Percentiles rank a stretch among this genome's conserved stretches.
Evolutionary conservation across 2,113 vertebrate genomes (phyloP).

Genomic region (Mobula hypostoma): DNA sequence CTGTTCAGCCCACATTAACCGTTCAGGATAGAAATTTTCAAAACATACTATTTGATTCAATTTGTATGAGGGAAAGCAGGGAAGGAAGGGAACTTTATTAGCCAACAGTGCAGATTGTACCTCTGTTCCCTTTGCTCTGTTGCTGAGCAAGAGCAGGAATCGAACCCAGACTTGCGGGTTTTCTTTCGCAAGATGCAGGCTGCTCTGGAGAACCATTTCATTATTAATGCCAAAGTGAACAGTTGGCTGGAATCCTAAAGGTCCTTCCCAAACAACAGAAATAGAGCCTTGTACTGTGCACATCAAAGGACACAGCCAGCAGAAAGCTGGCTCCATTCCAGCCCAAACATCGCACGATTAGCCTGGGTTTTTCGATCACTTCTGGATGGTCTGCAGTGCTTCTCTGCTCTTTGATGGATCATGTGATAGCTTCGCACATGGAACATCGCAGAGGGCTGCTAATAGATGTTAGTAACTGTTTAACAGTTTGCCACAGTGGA

Average conservation of each 20-base stretch:
- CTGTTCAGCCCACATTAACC: not conserved
- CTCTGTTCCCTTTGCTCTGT: not conserved
- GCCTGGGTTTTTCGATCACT: not conserved
- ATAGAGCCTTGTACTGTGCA: conserved; percentile 9
- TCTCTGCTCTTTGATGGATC: conserved; percentile 3
- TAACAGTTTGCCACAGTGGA: not conserved
- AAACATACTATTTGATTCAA: not conserved
- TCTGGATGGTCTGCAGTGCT: not conserved
- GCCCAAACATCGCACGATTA: not conserved
- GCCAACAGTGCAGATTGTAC: not conserved
- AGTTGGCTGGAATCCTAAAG: conserved; percentile 3
- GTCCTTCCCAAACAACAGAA: conserved; percentile 28
- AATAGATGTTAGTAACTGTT: conserved; percentile 13
- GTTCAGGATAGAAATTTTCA: not conserved
- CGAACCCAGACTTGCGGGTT: not conserved
- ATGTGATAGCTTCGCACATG: conserved; percentile 12
- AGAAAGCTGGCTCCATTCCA: not conserved
- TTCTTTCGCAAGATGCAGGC: not conserved
- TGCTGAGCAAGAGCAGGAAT: not conserved
- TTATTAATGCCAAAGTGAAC: conserved; percentile 32
- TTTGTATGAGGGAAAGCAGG: not conserved
- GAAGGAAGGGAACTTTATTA: not conserved
- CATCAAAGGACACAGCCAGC: not conserved
- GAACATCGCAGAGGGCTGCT: not conserved
- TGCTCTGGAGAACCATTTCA: not conserved